These are phyloP conservation scores for Eretmocerus hayati DNA, from an alignment of 2,888 invertebrate genomes.

Conservation along the genomic window DNA sequence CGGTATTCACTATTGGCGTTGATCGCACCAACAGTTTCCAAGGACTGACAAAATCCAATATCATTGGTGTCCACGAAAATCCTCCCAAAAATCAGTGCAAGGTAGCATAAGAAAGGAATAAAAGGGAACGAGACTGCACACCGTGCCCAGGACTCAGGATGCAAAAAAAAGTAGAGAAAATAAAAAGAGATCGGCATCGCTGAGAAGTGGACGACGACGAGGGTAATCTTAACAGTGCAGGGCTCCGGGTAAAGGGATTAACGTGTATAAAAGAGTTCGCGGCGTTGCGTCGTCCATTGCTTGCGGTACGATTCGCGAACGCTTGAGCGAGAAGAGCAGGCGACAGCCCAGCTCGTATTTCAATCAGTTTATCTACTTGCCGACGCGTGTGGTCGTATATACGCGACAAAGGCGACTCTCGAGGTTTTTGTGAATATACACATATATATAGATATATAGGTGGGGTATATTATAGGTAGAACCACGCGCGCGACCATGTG, in stretches of 20 bases:
- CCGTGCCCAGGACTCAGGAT: too few species aligned
- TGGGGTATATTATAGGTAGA: too few species aligned
- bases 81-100: background rate
- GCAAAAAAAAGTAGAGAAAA: background rate
- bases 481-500: constrained; percentile 20
- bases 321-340: constrained; percentile 6
- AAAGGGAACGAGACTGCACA: background rate
- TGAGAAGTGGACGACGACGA: background rate
- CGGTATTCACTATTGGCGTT: too few species aligned
- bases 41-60: too few species aligned
- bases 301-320: background rate
- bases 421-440: too few species aligned
- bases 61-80: too few species aligned
- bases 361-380: constrained; percentile 47
- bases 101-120: background rate
- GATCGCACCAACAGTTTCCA: too few species aligned
- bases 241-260: constrained; percentile 22
- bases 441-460: too few species aligned
- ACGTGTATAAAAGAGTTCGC: constrained; percentile 18
- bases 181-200: background rate
- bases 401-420: too few species aligned
- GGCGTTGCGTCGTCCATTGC: too few species aligned
- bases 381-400: constrained; percentile 45
- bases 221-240: constrained; percentile 20
- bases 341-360: constrained; percentile 35